phyloP scores from a whole-genome alignment of 2,888 invertebrate genomes.

The Clanis bilineata region DNA sequence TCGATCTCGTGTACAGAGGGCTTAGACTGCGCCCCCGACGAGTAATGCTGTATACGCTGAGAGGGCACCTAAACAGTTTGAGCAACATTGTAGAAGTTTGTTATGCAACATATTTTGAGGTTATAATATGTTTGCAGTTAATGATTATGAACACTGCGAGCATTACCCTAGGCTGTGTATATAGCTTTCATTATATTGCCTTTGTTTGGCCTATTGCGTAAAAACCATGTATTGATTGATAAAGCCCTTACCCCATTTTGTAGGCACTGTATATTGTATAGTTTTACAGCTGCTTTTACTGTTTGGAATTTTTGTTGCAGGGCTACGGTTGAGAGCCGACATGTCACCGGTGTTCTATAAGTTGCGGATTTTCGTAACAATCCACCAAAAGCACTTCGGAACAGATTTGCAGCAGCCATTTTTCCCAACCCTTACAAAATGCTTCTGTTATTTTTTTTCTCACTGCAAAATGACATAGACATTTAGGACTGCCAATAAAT shows the following conservation, averaged over 20 bases:
- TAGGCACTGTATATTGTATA: slow-evolving; percentile 46
- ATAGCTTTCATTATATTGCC: background rate
- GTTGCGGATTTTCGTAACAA: slow-evolving; percentile 69
- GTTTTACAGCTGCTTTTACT: slow-evolving; percentile 50
- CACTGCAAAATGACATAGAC: slow-evolving; percentile 19
- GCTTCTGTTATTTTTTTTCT: slow-evolving; percentile 26
- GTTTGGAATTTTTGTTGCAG: slow-evolving; percentile 65
- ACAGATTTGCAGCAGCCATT: slow-evolving; percentile 77
- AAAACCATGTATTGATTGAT: slow-evolving; percentile 46
- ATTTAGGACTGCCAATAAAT: background rate
- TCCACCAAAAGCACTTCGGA: slow-evolving; percentile 72
- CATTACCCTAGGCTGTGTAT: background rate
- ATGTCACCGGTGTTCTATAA: slow-evolving; percentile 65
- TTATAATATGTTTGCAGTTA: slow-evolving; percentile 45
- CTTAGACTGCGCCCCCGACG: slow-evolving; percentile 69
- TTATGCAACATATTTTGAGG: slow-evolving; percentile 79
- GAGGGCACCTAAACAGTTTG: slow-evolving; percentile 70
- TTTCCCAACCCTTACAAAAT: slow-evolving; percentile 50
- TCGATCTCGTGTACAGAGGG: slow-evolving; percentile 85
- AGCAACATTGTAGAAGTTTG: slow-evolving; percentile 67
- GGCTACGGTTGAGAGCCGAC: slow-evolving; percentile 68
- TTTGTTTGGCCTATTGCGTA: background rate
- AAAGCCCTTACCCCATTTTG: slow-evolving; percentile 65
- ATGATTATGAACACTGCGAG: slow-evolving; percentile 16
- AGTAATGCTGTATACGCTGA: slow-evolving; percentile 51